phyloP scores from a whole-genome alignment of 2,888 invertebrate genomes.

The Cephus rjabovi region DNA sequence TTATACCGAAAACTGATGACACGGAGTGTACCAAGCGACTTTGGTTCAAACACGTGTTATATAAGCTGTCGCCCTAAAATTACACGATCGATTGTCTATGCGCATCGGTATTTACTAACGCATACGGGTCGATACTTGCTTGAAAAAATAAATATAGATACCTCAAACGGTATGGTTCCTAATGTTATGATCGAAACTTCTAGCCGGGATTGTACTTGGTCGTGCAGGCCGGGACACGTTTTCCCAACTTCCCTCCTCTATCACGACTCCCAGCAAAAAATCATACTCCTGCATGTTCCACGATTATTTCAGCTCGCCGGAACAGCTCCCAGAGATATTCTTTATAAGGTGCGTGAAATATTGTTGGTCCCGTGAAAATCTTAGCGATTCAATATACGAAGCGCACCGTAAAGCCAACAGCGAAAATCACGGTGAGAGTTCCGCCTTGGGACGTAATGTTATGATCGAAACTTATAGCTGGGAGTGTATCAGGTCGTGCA shows the following conservation, averaged over 20 bases:
- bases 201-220: constrained; percentile 58
- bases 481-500: constrained; percentile 46
- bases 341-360: not conserved
- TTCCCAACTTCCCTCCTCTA: constrained; percentile 43
- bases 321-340: not conserved
- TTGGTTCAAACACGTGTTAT: constrained; percentile 50
- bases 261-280: constrained; percentile 3
- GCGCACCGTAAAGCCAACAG: not conserved
- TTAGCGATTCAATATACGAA: not conserved
- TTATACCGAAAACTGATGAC: constrained; percentile 46
- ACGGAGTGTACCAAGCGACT: constrained; percentile 51
- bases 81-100: not conserved
- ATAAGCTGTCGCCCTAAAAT: not conserved
- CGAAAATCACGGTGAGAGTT: not conserved
- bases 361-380: not conserved
- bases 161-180: not conserved
- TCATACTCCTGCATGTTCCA: constrained; percentile 1
- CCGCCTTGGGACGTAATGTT: constrained; percentile 30
- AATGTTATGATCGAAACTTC: constrained; percentile 57
- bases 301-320: not conserved
- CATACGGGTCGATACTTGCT: not conserved
- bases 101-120: not conserved
- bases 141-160: not conserved
- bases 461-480: constrained; percentile 43
- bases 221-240: constrained; percentile 63